Evolutionary conservation across 2,113 vertebrate genomes (phyloP).

Genomic region (Neotragus pygmaeus): DNA sequence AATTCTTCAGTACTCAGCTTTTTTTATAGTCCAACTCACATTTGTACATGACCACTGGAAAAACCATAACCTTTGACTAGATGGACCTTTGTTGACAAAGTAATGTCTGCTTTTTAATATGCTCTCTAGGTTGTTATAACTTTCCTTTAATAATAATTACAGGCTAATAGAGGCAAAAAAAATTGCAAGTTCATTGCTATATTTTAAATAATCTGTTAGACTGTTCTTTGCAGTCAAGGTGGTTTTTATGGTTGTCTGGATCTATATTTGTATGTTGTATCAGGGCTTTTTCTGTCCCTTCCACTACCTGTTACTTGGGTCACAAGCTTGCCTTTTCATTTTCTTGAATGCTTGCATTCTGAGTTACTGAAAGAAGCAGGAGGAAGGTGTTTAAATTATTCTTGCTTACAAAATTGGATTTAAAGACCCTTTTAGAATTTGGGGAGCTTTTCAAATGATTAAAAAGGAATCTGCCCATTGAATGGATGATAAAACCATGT

Average conservation of each 20-base stretch:
- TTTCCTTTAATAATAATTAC: background rate
- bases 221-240: background rate
- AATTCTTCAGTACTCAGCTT: accelerated
- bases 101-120: background rate
- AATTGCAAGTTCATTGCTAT: background rate
- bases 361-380: background rate
- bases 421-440: background rate
- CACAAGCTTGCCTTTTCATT: background rate
- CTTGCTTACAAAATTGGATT: background rate
- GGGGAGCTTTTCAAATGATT: background rate
- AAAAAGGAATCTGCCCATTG: background rate
- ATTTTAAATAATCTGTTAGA: background rate
- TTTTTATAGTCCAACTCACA: background rate
- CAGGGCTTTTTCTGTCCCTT: background rate
- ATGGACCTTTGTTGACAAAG: background rate
- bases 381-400: background rate
- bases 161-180: background rate
- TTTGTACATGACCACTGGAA: background rate
- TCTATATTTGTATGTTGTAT: background rate
- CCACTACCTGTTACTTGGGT: background rate
- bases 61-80: background rate
- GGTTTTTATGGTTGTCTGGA: background rate
- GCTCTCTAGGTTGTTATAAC: background rate
- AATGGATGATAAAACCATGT: background rate
- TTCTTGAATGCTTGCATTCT: background rate